Conservation (phyloP, 2,797 vertebrate genomes). For the Siniperca undulata region DNA sequence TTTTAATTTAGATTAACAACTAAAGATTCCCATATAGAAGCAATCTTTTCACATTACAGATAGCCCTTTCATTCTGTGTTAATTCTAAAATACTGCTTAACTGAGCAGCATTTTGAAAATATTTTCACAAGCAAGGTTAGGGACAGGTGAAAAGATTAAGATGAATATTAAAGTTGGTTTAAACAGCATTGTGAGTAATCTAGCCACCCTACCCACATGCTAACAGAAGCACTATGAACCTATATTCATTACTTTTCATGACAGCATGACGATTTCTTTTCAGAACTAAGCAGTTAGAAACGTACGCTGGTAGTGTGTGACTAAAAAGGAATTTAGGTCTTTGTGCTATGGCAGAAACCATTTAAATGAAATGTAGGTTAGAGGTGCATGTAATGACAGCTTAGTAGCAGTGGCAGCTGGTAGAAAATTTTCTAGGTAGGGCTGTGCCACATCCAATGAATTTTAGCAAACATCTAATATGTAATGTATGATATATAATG, state of each 20-base stretch:
- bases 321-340: constrained; percentile 13
- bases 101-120: background rate
- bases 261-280: constrained; percentile 26
- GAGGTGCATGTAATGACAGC: constrained; percentile 50
- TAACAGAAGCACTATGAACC: constrained; percentile 9
- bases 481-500: too few relatives aligned
- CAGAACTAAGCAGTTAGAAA: constrained; percentile 1
- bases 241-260: constrained; percentile 27
- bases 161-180: constrained; percentile 29
- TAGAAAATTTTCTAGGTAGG: too few relatives aligned
- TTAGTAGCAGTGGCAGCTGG: background rate
- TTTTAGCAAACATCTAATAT: too few relatives aligned
- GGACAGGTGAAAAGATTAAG: constrained; percentile 22
- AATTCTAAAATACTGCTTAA: background rate
- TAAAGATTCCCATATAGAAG: background rate
- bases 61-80: background rate
- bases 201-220: constrained; percentile 6
- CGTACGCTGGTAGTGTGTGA: constrained; percentile 8
- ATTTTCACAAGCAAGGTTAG: constrained; percentile 1
- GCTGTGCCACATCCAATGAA: too few relatives aligned
- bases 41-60: background rate
- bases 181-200: constrained; percentile 30
- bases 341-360: constrained; percentile 3
- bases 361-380: constrained; percentile 39
- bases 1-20: background rate